These are phyloP conservation scores for Zeuzera pyrina DNA, from an alignment of 2,888 invertebrate genomes.

Conservation along the genomic window DNA sequence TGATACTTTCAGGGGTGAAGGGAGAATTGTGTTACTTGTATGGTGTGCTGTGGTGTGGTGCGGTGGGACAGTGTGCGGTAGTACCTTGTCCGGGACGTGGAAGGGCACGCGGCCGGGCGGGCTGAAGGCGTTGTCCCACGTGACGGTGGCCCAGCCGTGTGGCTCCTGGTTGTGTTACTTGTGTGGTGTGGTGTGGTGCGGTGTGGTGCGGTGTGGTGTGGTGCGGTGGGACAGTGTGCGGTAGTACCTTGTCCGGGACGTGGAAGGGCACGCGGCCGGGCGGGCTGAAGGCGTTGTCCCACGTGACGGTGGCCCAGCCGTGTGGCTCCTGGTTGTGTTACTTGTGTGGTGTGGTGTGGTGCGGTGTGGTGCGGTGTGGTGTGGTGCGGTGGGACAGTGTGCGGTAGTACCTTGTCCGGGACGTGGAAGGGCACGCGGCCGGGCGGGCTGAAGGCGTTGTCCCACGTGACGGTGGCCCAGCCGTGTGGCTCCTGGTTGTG, in stretches of 20 bases:
- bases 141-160: slow-evolving; percentile 98
- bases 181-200: too few species aligned
- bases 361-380: too few species aligned
- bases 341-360: too few species aligned
- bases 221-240: too few species aligned
- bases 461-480: slow-evolving; percentile 99
- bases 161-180: slow-evolving; percentile 99
- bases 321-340: slow-evolving; percentile 99
- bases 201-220: too few species aligned
- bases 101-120: slow-evolving; percentile 94
- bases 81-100: slow-evolving; percentile 92
- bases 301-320: slow-evolving; percentile 98
- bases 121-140: slow-evolving; percentile 99
- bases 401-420: slow-evolving; percentile 92
- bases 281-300: slow-evolving; percentile 99
- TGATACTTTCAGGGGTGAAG: too few species aligned
- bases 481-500: slow-evolving; percentile 99
- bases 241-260: slow-evolving; percentile 93
- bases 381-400: too few species aligned
- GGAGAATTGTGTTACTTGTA: too few species aligned
- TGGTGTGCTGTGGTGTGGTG: too few species aligned
- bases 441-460: slow-evolving; percentile 97
- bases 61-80: too few species aligned
- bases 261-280: slow-evolving; percentile 92
- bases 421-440: slow-evolving; percentile 93